Evolutionary conservation across 2,888 invertebrate genomes (phyloP), one percentile per base, ranked within the genome.

Genomic region (Hetaerina titia): DNA sequence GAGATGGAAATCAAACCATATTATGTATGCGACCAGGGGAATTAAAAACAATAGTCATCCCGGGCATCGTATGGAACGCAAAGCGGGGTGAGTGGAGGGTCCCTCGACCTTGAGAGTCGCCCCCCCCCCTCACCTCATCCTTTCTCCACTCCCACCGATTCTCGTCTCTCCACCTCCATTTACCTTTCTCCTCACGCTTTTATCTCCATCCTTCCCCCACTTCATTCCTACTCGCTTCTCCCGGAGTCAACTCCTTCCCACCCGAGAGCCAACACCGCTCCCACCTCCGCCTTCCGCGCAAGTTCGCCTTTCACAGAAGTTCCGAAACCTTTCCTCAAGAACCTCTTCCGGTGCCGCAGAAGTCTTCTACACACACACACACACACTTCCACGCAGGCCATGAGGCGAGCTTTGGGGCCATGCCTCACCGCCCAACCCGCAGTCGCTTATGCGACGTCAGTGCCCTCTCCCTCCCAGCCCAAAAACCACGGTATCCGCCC

Each of bases 361-460:
- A 69, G 69, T 69, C 69, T 69, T 22, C 69, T 5, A 69, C 19
- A 60, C 60, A 17, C 60, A 60, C 60, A 69, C 69, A 8, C 69
- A 69, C 22, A 8, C 69, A n/a, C 69, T 60, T 60, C 13, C 13
- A 11, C 60, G 60, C 11, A 69, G 69, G n/a, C 19, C 19, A 45
- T 45, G 45, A 45, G 45, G 45, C 45, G 45, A 45, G 45, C 45
- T 45, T 45, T 45, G 45, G 45, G n/a, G 22, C 69, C 69, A 69
- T 69, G n/a, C 69, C 69, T 69, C 69, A 69, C 19, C 7, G n/a
- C 69, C n/a, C 69, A 22, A 19, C 69, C 69, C 17, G 19, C 69
- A 69, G 69, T 69, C 69, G 69, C 69, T 69, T 69, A n/a, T 69
- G 69, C 69, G 69, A 22, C n/a, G 69, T 69, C 69, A 69, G 69